These are phyloP conservation scores for Sardina pilchardus DNA, from an alignment of 2,113 vertebrate species.

Conservation along the genomic window DNA sequence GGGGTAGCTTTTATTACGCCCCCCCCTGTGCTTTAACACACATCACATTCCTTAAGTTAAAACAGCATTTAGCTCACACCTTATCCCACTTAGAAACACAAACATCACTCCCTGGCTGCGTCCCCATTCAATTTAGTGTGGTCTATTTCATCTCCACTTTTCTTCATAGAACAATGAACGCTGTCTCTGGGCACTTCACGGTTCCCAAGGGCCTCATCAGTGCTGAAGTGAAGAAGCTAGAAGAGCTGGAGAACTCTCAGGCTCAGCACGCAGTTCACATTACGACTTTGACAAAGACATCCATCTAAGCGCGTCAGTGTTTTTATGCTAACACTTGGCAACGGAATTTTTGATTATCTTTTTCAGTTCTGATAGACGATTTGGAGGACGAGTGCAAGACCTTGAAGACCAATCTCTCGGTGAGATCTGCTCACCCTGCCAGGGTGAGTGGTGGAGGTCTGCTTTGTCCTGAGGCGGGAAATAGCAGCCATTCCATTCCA, in stretches of 20 bases:
- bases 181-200: neutral
- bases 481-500: constrained; percentile 60
- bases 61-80: neutral
- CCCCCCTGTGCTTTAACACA: neutral
- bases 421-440: neutral
- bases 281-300: too few species aligned
- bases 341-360: too few species aligned
- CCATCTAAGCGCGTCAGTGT: too few species aligned
- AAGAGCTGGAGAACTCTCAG: neutral
- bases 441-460: constrained; percentile 14
- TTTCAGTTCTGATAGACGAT: too few species aligned
- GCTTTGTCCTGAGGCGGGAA: constrained; percentile 60
- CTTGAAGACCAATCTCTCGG: neutral
- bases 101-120: neutral
- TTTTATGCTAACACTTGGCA: too few species aligned
- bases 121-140: neutral
- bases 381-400: too few species aligned
- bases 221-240: neutral
- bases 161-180: neutral
- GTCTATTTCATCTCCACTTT: neutral
- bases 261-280: too few species aligned
- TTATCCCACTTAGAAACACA: neutral
- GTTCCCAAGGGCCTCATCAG: neutral
- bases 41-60: neutral
- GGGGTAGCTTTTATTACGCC: neutral